Evolutionary conservation across 1,140 invertebrate genomes (phyloP).

Genomic region (Argopecten irradians): DNA sequence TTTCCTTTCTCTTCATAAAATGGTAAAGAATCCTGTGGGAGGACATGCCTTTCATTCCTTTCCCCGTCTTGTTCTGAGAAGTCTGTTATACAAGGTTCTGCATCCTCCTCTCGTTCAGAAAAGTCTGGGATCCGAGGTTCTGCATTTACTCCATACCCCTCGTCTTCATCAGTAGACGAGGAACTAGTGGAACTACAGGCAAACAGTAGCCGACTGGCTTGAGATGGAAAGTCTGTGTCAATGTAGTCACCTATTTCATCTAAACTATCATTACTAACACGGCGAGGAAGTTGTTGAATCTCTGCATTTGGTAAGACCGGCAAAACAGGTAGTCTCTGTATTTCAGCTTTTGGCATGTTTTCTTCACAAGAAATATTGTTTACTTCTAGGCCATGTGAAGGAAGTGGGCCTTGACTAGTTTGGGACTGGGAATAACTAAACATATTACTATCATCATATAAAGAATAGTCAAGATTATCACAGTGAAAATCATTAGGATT

Average conservation of each 20-base stretch:
- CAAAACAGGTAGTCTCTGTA: not conserved
- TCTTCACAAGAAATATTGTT: not conserved
- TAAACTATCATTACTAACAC: slow-evolving; percentile 53
- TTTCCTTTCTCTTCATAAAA: slow-evolving; percentile 30
- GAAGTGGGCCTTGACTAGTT: not conserved
- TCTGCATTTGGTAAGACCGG: slow-evolving; percentile 7
- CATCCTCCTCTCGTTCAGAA: slow-evolving; percentile 39
- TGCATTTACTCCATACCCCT: slow-evolving; percentile 54
- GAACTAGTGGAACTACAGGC: slow-evolving; percentile 66
- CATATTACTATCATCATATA: not conserved
- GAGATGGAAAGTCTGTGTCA: slow-evolving; percentile 69
- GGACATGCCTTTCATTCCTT: slow-evolving; percentile 34
- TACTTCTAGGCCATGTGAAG: not conserved
- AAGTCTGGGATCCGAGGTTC: slow-evolving; percentile 33
- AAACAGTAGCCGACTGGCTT: slow-evolving; percentile 63
- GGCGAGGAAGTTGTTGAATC: slow-evolving; percentile 9
- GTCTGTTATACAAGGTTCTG: slow-evolving; percentile 33
- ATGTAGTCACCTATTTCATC: slow-evolving; percentile 74
- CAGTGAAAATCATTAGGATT: slow-evolving; percentile 28
- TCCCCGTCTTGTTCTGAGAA: slow-evolving; percentile 38
- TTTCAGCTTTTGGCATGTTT: slow-evolving; percentile 9
- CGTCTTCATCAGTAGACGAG: slow-evolving; percentile 62
- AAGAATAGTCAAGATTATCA: not conserved
- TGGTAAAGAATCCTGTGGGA: slow-evolving; percentile 3
- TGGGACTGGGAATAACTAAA: slow-evolving; percentile 1